phyloP scores from a whole-genome alignment of 2,797 vertebrate species.

The Xiphorhynchus erythropygius region DNA sequence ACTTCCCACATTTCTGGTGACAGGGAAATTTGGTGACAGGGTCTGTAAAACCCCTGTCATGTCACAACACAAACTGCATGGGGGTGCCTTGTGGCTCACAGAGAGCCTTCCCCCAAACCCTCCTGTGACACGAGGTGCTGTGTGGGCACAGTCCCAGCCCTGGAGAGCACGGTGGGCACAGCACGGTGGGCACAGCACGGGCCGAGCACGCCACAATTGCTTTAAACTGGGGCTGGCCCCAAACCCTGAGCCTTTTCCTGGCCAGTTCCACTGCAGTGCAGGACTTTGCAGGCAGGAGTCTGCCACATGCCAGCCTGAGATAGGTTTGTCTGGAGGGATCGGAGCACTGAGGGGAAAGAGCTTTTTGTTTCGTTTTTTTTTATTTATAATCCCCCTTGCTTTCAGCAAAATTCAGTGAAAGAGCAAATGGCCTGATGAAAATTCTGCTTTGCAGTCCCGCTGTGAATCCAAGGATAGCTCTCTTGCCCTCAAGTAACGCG shows the following conservation, averaged over 20 bases:
- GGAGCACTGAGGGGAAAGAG: background rate
- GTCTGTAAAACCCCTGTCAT: background rate
- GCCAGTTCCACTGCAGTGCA: background rate
- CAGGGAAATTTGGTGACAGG: background rate
- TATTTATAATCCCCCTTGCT: background rate
- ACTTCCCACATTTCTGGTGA: background rate
- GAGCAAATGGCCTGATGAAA: background rate
- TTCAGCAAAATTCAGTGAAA: conserved; percentile 10
- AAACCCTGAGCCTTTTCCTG: background rate
- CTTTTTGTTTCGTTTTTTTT: background rate
- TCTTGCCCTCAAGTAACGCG: background rate
- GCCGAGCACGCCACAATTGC: background rate
- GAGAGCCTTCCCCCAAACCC: background rate
- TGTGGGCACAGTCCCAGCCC: background rate
- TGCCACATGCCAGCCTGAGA: background rate
- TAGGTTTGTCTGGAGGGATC: background rate
- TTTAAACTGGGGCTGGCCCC: background rate
- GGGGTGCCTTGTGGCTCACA: background rate
- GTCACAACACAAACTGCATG: background rate
- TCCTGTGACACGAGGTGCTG: background rate
- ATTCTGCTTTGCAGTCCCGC: background rate
- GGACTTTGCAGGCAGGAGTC: background rate
- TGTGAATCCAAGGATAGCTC: background rate
- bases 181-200: background rate
- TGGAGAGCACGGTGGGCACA: background rate